These are phyloP conservation scores for Amiota minor DNA, from an alignment of 2,888 invertebrate species.

Conservation along the genomic window DNA sequence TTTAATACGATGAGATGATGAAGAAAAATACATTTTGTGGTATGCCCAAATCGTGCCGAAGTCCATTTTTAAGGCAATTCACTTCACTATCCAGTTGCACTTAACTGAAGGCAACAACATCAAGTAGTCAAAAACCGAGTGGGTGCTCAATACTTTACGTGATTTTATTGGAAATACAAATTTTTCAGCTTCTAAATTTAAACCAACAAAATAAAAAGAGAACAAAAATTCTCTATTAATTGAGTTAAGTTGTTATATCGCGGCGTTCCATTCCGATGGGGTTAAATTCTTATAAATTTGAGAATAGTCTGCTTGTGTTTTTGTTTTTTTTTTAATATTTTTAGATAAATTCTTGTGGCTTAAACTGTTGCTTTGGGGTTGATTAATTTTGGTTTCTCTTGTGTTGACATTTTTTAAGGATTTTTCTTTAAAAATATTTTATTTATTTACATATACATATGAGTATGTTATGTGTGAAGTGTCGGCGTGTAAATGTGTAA, in stretches of 20 bases:
- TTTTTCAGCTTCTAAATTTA: constrained; percentile 40
- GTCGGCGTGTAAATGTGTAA: neutral
- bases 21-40: constrained; percentile 33
- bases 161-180: constrained; percentile 64
- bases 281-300: constrained; percentile 60
- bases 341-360: constrained; percentile 27
- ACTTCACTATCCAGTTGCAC: neutral
- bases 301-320: neutral
- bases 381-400: constrained; percentile 49
- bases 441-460: too few species aligned
- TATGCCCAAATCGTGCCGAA: constrained; percentile 57
- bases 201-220: constrained; percentile 5
- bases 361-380: constrained; percentile 32
- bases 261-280: constrained; percentile 47
- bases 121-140: neutral
- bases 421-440: constrained; percentile 10
- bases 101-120: neutral
- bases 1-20: constrained; percentile 30
- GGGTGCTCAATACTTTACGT: constrained; percentile 55
- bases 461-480: neutral
- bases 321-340: neutral
- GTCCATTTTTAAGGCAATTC: constrained; percentile 34
- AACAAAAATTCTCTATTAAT: constrained; percentile 33
- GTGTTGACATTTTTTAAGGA: constrained; percentile 56
- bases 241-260: constrained; percentile 38